These are phyloP conservation scores for Vulpes vulpes DNA, from an alignment of 2,113 vertebrate genomes.

Conservation along the genomic window DNA sequence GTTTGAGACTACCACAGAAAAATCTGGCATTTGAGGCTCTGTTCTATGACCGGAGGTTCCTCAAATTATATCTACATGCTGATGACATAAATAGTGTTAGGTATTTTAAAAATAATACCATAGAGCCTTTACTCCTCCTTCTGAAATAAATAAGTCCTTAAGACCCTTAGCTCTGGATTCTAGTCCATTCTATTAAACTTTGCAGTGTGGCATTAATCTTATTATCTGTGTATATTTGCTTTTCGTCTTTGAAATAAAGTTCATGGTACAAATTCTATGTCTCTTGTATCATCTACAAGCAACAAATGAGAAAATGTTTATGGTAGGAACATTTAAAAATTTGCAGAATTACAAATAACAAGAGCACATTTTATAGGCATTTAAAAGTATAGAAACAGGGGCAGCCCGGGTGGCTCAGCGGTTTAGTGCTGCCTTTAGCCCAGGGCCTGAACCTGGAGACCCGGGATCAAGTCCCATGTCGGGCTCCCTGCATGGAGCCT, in stretches of 20 bases:
- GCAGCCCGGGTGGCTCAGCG: no score
- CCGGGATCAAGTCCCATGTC: no score
- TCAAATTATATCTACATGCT: background rate
- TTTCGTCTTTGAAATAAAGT: background rate
- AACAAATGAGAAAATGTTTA: background rate
- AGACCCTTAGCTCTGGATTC: background rate
- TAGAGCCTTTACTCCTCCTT: background rate
- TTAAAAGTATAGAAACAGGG: background rate
- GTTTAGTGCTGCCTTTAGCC: no score
- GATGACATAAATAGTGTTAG: background rate
- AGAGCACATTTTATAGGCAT: background rate
- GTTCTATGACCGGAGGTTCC: background rate
- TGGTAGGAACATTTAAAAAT: background rate
- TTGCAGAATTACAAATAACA: background rate
- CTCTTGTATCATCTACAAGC: background rate
- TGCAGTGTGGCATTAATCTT: background rate
- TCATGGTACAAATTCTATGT: background rate
- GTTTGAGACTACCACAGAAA: background rate
- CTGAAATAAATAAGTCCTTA: background rate
- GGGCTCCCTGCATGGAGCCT: no score
- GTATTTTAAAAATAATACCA: background rate
- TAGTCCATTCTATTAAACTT: background rate
- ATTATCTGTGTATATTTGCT: background rate
- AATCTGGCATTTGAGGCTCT: background rate
- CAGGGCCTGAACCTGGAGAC: no score